phyloP scores from a whole-genome alignment of 2,888 invertebrate genomes.

The Peribatodes rhomboidaria region DNA sequence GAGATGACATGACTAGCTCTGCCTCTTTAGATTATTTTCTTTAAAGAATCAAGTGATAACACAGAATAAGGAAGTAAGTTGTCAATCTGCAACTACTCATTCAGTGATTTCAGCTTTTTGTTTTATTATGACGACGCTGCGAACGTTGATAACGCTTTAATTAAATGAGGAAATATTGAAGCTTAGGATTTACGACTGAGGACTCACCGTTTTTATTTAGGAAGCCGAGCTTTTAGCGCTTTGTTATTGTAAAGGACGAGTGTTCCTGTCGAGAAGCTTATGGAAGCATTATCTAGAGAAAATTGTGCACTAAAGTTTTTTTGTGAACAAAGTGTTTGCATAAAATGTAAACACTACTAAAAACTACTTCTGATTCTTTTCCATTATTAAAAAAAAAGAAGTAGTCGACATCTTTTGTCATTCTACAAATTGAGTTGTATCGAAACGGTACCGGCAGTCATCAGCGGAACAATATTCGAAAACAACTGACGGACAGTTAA shows the following conservation, averaged over 20 bases:
- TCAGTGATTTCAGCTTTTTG: constrained; percentile 39
- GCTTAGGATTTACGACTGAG: constrained; percentile 40
- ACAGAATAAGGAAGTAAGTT: neutral
- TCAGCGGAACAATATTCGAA: constrained; percentile 46
- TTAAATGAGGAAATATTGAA: constrained; percentile 53
- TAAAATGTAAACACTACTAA: too few relatives aligned
- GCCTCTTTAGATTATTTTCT: too few relatives aligned
- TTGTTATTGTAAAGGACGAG: constrained; percentile 9
- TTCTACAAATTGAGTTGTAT: constrained; percentile 42
- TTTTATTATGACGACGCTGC: constrained; percentile 54
- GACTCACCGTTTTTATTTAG: constrained; percentile 18
- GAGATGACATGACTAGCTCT: too few relatives aligned
- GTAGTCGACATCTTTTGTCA: constrained; percentile 14
- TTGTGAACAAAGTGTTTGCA: too few relatives aligned
- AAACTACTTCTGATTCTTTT: too few relatives aligned
- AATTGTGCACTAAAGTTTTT: too few relatives aligned
- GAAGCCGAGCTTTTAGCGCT: constrained; percentile 28
- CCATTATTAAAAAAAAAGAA: too few relatives aligned
- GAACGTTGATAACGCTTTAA: constrained; percentile 59
- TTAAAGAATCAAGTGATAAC: neutral
- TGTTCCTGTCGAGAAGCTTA: neutral
- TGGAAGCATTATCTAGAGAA: neutral
- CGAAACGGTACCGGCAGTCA: constrained; percentile 42
- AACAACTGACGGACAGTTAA: constrained; percentile 53
- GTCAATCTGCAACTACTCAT: neutral